These are phyloP conservation scores for Thomomys bottae DNA, from an alignment of 2,113 vertebrate genomes.

Conservation along the genomic window DNA sequence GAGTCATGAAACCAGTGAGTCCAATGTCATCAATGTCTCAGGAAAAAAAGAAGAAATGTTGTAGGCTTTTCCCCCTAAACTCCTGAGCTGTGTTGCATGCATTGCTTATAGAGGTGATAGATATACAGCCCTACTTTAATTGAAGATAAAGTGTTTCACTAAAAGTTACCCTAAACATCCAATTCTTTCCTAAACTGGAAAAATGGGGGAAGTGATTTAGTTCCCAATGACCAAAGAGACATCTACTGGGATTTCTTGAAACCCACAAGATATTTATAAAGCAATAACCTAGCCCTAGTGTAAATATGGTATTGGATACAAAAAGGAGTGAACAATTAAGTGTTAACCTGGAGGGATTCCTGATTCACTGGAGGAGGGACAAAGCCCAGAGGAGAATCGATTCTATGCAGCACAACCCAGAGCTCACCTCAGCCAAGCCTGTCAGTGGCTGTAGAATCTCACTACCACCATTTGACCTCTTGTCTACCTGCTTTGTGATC, in stretches of 20 bases:
- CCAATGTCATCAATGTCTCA: background rate
- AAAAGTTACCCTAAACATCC: background rate
- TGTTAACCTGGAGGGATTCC: background rate
- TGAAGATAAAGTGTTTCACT: background rate
- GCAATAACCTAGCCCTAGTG: background rate
- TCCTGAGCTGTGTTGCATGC: background rate
- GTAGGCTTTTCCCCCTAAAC: background rate
- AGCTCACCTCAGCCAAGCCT: background rate
- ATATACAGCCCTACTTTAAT: conserved; percentile 16
- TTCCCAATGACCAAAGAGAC: background rate
- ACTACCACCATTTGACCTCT: background rate
- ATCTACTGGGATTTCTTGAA: background rate
- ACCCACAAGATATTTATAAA: background rate
- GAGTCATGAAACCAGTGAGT: background rate
- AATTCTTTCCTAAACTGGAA: conserved; percentile 21
- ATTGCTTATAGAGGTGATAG: conserved; percentile 9
- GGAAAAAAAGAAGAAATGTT: background rate
- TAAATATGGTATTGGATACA: background rate
- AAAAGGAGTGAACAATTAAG: background rate
- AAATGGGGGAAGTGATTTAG: background rate
- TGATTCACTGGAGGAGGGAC: background rate
- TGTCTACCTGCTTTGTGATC: background rate
- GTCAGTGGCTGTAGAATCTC: background rate
- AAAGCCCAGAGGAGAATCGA: background rate
- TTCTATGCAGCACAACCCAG: background rate